Percentiles rank a stretch among this genome's conserved stretches.
phyloP scores from a whole-genome alignment of 2,797 vertebrate genomes.

The Sebastes steindachneri region DNA sequence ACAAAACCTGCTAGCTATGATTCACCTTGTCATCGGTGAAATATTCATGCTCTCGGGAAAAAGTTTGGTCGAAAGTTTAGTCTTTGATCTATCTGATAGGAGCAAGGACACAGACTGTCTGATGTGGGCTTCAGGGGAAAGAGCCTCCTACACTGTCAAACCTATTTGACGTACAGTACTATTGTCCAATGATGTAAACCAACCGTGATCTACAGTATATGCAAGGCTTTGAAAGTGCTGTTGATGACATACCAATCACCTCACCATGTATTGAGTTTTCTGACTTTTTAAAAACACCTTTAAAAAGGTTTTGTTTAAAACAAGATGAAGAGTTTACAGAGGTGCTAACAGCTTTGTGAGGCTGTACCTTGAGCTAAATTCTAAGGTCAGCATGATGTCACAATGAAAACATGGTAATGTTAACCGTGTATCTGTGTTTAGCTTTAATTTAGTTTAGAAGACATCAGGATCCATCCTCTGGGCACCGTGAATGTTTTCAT shows the following conservation, averaged over 20 bases:
- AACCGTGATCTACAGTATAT: neutral
- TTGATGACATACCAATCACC: neutral
- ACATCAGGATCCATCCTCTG: neutral
- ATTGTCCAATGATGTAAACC: neutral
- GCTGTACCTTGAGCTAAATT: neutral
- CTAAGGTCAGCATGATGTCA: neutral
- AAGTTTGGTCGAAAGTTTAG: constrained; percentile 67
- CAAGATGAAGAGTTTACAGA: neutral
- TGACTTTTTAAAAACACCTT: neutral
- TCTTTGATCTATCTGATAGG: constrained; percentile 51
- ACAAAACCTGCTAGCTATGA: constrained; percentile 74
- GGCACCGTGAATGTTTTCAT: neutral
- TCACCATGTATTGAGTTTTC: neutral
- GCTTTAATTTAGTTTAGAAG: no score
- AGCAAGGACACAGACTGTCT: constrained; percentile 61
- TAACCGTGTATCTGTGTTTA: neutral
- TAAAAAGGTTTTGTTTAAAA: neutral
- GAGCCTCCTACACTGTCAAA: neutral
- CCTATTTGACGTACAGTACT: neutral
- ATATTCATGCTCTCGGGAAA: constrained; percentile 80
- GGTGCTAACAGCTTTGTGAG: neutral
- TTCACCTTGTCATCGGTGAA: constrained; percentile 82
- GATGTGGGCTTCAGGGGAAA: neutral
- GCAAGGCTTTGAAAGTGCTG: neutral
- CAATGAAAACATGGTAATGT: neutral